Evolutionary conservation across 2,797 vertebrate species (phyloP), one percentile per base, ranked within the genome.

Genomic region (Channallabes apus): DNA sequence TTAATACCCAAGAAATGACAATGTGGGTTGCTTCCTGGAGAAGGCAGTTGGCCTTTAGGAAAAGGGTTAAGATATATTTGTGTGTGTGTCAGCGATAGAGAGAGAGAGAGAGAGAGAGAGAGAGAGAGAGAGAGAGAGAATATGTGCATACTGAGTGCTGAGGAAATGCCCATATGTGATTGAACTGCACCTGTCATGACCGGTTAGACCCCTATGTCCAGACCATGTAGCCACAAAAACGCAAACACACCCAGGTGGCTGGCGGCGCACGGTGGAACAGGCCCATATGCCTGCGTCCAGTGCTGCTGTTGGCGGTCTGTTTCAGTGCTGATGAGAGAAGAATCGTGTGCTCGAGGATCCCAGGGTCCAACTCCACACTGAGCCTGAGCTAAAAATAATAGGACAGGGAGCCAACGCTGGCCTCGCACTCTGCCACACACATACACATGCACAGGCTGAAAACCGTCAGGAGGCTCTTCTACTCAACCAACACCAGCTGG

Each of bases 281-380:
- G 65, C 75, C 88, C 88, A 90, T 89, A 90, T 91, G 90, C 83
- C 88, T 81, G 71, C 77, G 75, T 84, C 81, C 80, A 85, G 85
- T 88, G 83, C 82, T 86, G 86, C 62, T 86, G 82, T 79, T 85
- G 89, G 85, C 86, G 85, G 82, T 77, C 82, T 85, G 83, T 84
- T 86, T 80, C 78, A 75, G 85, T 83, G 80, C 68, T 46, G 41
- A 85, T 76, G 86, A 84, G 86, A 86, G 65, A 84, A 80, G 4
- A 88, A 86, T 86, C 85, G 76, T 65, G 83, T 84, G 82, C 20
- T 58, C 41, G 79, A 82, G 80, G 73, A 78, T 75, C 62, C 68
- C 87, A 67, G 81, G 86, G 84, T 87, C 73, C 82, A 86, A 82
- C 73, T 64, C 80, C 86, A 88, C 79, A 83, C 87, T 46, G 68